phyloP scores from a whole-genome alignment of 1,140 invertebrate genomes.

The Saccostrea glomerata region DNA sequence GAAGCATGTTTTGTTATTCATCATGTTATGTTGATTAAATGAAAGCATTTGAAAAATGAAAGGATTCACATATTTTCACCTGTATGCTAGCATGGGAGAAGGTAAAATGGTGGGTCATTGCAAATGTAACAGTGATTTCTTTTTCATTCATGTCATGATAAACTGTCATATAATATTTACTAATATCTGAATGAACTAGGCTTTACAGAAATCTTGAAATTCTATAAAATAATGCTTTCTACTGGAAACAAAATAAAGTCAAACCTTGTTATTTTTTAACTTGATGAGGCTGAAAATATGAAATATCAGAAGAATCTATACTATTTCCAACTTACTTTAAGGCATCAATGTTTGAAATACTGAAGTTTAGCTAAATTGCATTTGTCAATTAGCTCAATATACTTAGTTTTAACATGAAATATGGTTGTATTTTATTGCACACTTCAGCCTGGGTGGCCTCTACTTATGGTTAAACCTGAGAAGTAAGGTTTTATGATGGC shows the following conservation, averaged over 20 bases:
- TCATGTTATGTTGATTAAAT: too few relatives aligned
- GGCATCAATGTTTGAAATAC: neutral
- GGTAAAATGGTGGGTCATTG: neutral
- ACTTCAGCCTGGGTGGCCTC: conserved; percentile 50
- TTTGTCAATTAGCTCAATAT: neutral
- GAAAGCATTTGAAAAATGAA: neutral
- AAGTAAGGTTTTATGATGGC: neutral
- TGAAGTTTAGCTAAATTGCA: neutral
- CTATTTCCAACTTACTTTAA: neutral
- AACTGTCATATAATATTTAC: too few relatives aligned
- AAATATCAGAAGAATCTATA: too few relatives aligned
- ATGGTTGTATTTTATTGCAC: neutral
- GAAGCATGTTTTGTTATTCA: too few relatives aligned
- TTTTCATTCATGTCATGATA: too few relatives aligned
- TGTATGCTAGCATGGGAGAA: conserved; percentile 24
- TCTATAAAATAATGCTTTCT: neutral
- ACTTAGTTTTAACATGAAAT: neutral
- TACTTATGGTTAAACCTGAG: conserved; percentile 46
- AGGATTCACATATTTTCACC: neutral
- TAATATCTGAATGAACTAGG: too few relatives aligned
- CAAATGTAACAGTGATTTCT: neutral
- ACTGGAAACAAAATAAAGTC: neutral
- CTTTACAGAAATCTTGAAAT: neutral
- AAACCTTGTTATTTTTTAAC: neutral
- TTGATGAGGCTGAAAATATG: neutral